phyloP scores from a whole-genome alignment of 2,888 invertebrate species.

The Sinhomidia bicolor region DNA sequence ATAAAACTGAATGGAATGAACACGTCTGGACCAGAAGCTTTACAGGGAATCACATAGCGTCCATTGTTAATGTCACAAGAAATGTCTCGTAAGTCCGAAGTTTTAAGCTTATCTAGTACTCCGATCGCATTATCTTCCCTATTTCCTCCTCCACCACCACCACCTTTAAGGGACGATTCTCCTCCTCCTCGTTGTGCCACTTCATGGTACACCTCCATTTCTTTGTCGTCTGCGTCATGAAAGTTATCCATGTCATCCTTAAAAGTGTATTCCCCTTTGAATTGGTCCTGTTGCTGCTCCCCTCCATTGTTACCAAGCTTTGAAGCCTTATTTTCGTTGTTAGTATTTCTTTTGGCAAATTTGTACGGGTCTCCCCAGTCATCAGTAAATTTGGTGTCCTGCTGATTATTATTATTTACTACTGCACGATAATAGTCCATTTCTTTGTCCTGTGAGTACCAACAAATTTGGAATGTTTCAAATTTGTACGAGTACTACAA shows the following conservation, averaged over 20 bases:
- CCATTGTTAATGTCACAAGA: slow-evolving; percentile 85
- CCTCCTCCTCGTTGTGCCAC: not conserved
- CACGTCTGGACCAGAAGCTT: slow-evolving; percentile 85
- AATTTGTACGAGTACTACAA: not conserved
- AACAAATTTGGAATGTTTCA: too few species aligned
- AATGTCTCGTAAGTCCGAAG: slow-evolving; percentile 66
- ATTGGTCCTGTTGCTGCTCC: slow-evolving; percentile 41
- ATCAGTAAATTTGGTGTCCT: slow-evolving; percentile 35
- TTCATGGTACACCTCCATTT: slow-evolving; percentile 62
- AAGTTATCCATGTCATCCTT: slow-evolving; percentile 71
- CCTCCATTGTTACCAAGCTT: not conserved
- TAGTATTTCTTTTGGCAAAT: slow-evolving; percentile 5
- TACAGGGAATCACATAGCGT: slow-evolving; percentile 84
- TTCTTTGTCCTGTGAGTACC: slow-evolving; percentile 50
- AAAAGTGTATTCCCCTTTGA: slow-evolving; percentile 73
- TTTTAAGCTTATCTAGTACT: not conserved
- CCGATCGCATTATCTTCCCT: slow-evolving; percentile 6
- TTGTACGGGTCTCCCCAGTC: slow-evolving; percentile 37
- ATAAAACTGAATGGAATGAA: slow-evolving; percentile 96
- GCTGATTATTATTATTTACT: not conserved
- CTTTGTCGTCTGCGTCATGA: slow-evolving; percentile 63
- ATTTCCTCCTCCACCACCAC: not conserved
- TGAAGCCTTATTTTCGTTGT: slow-evolving; percentile 15
- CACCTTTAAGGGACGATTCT: not conserved
- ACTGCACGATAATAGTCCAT: slow-evolving; percentile 59